Conservation (phyloP, 2,797 vertebrate genomes). For the Sebastes oblongus region DNA sequence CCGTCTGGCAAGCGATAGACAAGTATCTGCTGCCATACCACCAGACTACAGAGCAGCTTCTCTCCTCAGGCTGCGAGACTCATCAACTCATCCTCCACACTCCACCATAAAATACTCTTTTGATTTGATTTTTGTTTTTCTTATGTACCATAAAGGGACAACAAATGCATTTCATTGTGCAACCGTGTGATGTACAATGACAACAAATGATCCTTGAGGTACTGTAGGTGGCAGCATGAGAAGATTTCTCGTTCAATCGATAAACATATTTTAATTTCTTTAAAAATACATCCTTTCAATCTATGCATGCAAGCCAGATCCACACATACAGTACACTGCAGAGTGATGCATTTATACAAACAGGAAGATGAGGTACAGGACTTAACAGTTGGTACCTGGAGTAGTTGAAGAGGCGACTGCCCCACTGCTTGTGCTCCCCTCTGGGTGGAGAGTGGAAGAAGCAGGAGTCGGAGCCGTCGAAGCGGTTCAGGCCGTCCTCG, state of each 20-base stretch:
- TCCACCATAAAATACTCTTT: background rate
- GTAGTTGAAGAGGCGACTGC: slow-evolving; percentile 94
- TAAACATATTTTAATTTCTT: background rate
- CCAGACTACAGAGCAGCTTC: background rate
- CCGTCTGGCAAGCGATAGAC: background rate
- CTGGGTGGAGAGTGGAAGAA: slow-evolving; percentile 92
- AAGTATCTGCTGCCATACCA: background rate
- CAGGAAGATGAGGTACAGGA: background rate
- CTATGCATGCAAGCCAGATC: background rate
- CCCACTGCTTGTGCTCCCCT: slow-evolving; percentile 91
- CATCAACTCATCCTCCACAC: background rate
- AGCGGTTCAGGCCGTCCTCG: slow-evolving; percentile 92
- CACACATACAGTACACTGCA: background rate
- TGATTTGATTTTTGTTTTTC: background rate
- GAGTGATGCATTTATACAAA: background rate
- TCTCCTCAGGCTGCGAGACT: background rate
- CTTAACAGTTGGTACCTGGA: slow-evolving; percentile 82
- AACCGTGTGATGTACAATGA: background rate
- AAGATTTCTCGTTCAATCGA: background rate
- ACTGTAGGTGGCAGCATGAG: background rate
- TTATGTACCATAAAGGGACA: background rate
- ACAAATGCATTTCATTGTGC: background rate
- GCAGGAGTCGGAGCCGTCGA: slow-evolving; percentile 94
- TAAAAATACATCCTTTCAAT: background rate
- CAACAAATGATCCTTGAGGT: background rate